A percentile compares a stretch with the other conserved stretches of the same genome.
Evolutionary conservation across 1,140 invertebrate species (phyloP).

Genomic region (Zaprionus ornatus): DNA sequence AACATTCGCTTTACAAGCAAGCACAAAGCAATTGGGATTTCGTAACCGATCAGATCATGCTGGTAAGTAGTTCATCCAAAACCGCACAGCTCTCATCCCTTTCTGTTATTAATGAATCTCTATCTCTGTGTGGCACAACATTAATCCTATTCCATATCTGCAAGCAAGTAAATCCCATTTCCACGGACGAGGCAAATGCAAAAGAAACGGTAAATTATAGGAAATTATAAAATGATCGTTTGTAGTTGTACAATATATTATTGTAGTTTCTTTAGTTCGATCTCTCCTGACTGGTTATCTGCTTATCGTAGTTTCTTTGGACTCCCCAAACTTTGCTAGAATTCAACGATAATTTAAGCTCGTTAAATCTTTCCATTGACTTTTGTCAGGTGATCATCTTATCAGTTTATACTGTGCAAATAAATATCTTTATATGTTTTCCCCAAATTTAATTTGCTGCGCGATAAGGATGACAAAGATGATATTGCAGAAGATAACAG

Average conservation of each 20-base stretch:
- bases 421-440: slow-evolving; percentile 5
- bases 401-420: slow-evolving; percentile 2
- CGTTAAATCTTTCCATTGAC: neutral
- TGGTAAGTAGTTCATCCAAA: slow-evolving; percentile 56
- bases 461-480: slow-evolving; percentile 52
- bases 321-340: neutral
- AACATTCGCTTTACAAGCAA: slow-evolving; percentile 60
- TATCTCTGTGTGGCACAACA: slow-evolving; percentile 16
- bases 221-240: neutral
- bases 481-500: slow-evolving; percentile 28
- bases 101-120: slow-evolving; percentile 6
- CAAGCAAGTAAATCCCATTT: slow-evolving; percentile 77
- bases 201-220: slow-evolving; percentile 36
- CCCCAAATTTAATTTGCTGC: slow-evolving; percentile 39
- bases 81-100: neutral
- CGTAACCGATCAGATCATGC: slow-evolving; percentile 72
- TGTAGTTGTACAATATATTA: neutral
- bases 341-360: neutral
- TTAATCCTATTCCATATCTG: slow-evolving; percentile 62
- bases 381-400: slow-evolving; percentile 4
- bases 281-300: neutral
- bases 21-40: slow-evolving; percentile 77
- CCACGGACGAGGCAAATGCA: slow-evolving; percentile 34
- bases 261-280: neutral
- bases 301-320: neutral